phyloP scores from a whole-genome alignment of 2,888 invertebrate species.

The Ctenicera cuprea region DNA sequence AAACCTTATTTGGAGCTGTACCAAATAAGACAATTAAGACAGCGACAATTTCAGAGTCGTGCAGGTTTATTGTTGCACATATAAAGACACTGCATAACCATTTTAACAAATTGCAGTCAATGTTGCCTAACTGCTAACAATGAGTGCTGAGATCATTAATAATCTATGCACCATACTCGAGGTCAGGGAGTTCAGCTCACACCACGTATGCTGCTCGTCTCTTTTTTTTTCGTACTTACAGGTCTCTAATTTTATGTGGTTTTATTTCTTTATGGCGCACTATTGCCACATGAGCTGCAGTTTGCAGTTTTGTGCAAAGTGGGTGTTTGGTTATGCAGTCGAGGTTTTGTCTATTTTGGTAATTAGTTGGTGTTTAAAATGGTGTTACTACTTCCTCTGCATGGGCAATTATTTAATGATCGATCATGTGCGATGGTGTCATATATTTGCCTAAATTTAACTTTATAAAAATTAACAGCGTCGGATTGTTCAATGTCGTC shows the following conservation, averaged over 20 bases:
- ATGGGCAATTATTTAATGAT: conserved; percentile 15
- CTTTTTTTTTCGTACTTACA: conserved; percentile 2
- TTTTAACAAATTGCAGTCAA: conserved; percentile 57
- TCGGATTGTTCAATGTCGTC: conserved; percentile 17
- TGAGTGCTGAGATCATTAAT: conserved; percentile 58
- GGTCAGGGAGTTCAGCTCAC: conserved; percentile 48
- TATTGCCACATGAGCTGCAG: conserved; percentile 11
- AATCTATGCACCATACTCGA: conserved; percentile 56
- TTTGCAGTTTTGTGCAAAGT: conserved; percentile 11
- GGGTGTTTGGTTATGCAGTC: conserved; percentile 5
- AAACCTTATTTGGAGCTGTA: conserved; percentile 41
- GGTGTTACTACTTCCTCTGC: conserved; percentile 23
- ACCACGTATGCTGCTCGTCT: conserved; percentile 38
- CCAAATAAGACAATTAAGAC: conserved; percentile 48
- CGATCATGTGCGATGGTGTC: conserved; percentile 20
- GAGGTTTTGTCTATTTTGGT: conserved; percentile 14
- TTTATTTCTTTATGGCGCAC: neutral
- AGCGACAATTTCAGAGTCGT: conserved; percentile 47
- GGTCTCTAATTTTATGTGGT: conserved; percentile 14
- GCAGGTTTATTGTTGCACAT: conserved; percentile 44
- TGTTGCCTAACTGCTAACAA: conserved; percentile 59
- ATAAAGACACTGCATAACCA: conserved; percentile 44
- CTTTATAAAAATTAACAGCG: neutral
- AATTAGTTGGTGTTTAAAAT: conserved; percentile 13
- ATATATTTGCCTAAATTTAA: conserved; percentile 26